Base-by-base conservation (phyloP, 1,140 invertebrate genomes). In the Philopotamus ludificatus region DNA sequence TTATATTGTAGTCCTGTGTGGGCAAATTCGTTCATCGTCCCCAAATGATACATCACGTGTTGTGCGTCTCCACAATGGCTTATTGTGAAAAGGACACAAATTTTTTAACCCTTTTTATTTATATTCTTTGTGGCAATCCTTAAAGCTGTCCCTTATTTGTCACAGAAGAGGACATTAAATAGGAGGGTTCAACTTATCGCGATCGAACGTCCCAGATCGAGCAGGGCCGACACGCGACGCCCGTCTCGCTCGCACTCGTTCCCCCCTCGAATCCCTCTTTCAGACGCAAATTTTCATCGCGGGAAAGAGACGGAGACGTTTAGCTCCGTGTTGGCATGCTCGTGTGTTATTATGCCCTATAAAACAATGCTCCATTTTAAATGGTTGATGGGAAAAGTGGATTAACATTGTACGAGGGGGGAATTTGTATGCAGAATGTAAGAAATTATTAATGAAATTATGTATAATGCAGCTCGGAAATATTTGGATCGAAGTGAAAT, bases 111-210 rank as follows among this genome's bases (percentile, higher is more conserved):
- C n/a, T n/a, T n/a, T n/a, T n/a, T n/a, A 34, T 34, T 4, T 34
- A 34, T 34, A 7, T 34, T 34, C 21, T 44, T 42, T 44, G 57
- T 42, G 57, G 42, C 45, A 25, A 26, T 61, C 59, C 44, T 61
- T 50, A 45, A 61, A 47, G 4, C 39, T 55, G 57, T 51, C 47
- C 47, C 64, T 45, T 50, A 65, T 65, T 65, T 65, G 64, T 65
- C 64, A 60, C 55, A 41, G 64, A 22, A 22, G 34, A 50, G 55
- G 49, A 65, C 63, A 39, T 58, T 64, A 64, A n/a, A 64, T 41
- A 55, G 62, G 57, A 60, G 64, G 54, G 63, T 28, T 28, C 53
- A 22, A 50, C 55, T 65, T 65, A 65, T 65, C 64, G 41, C 55
- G 55, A 60, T 51, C 47, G 42, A 28, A 58, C 53, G 54, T 59